Conservation (phyloP, 2,797 vertebrate genomes). For the Acipenser transmontanus region DNA sequence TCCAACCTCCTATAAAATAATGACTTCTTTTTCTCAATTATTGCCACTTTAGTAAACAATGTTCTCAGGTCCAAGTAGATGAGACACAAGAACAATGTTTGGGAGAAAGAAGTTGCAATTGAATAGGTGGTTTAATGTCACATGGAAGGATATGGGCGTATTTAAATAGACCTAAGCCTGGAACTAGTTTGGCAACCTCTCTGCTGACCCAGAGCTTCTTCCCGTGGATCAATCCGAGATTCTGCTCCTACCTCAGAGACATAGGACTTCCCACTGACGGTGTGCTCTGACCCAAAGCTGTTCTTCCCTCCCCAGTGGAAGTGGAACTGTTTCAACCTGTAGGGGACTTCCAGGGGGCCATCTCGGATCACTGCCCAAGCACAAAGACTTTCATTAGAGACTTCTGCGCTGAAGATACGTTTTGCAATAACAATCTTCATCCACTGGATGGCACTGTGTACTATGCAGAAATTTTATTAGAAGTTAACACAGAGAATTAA, state of each 20-base stretch:
- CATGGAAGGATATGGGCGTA: too few species aligned
- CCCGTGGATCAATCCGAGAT: background rate
- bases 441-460: background rate
- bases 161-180: too few species aligned
- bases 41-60: too few species aligned
- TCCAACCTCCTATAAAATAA: too few species aligned
- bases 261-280: slow-evolving; percentile 74
- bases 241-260: slow-evolving; percentile 75
- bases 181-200: too few species aligned
- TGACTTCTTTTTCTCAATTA: too few species aligned
- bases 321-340: slow-evolving; percentile 90
- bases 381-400: background rate
- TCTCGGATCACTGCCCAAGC: slow-evolving; percentile 69
- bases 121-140: too few species aligned
- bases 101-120: too few species aligned
- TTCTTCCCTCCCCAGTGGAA: slow-evolving; percentile 91
- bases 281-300: slow-evolving; percentile 84
- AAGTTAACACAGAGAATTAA: background rate
- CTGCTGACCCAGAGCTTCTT: too few species aligned
- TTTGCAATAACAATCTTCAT: background rate
- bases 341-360: slow-evolving; percentile 79
- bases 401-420: background rate
- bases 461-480: too few species aligned
- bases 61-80: too few species aligned
- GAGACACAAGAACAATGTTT: too few species aligned